These are phyloP conservation scores for cat (Felis catus) DNA, from an alignment of 2,113 vertebrate species.

Conservation along the genomic window DNA sequence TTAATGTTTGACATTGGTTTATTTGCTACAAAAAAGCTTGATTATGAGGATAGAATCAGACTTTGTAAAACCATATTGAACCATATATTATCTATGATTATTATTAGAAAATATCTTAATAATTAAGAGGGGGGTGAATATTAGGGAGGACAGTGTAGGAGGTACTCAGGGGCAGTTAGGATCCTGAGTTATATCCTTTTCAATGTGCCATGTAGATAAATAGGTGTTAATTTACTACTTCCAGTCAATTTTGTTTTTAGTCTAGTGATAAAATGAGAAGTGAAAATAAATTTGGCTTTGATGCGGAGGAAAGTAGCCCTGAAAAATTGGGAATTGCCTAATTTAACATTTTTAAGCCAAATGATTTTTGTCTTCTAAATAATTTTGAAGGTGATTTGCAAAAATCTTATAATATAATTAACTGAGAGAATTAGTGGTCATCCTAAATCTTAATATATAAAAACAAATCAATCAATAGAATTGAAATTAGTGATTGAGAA, in stretches of 20 bases:
- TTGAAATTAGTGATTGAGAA: background rate
- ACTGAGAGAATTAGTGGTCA: background rate
- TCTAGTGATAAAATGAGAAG: background rate
- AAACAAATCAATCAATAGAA: background rate
- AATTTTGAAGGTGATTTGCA: background rate
- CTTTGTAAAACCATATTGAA: background rate
- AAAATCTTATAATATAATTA: background rate
- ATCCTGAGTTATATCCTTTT: background rate
- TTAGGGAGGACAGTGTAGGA: background rate
- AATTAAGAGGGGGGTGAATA: background rate
- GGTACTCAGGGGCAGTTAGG: background rate
- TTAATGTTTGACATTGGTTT: background rate
- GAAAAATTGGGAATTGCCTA: background rate
- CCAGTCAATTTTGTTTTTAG: background rate
- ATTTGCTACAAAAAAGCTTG: background rate
- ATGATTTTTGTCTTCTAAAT: background rate
- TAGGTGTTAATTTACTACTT: background rate
- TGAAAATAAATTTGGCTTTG: background rate
- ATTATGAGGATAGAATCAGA: background rate
- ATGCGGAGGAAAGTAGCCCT: background rate
- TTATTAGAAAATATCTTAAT: background rate
- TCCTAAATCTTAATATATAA: background rate
- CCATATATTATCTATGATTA: background rate
- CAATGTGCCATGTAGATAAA: background rate
- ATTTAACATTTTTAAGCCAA: slow-evolving; percentile 8